Conservation (phyloP, 2,888 invertebrate species). For the Fragum sueziense region DNA sequence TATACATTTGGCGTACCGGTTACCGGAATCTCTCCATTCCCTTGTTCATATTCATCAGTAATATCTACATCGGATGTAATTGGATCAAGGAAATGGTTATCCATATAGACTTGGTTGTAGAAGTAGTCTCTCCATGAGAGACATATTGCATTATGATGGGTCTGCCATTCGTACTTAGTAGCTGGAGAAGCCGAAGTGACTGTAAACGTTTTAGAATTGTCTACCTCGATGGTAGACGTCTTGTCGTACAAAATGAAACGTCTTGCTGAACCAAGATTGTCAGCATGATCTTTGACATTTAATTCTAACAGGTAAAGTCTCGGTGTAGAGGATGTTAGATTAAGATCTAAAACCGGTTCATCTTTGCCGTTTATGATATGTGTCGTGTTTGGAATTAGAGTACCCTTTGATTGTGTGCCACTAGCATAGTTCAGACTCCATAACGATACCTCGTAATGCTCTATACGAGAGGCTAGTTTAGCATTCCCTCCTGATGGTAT, state of each 20-base stretch:
- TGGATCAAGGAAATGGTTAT: slow-evolving; percentile 46
- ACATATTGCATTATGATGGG: slow-evolving; percentile 52
- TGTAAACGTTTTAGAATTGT: slow-evolving; percentile 13
- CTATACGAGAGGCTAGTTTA: slow-evolving; percentile 16
- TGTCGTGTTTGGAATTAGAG: background rate
- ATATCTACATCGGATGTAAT: slow-evolving; percentile 43
- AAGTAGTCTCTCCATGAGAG: slow-evolving; percentile 58
- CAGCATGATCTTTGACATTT: slow-evolving; percentile 55
- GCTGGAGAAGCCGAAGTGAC: slow-evolving; percentile 46
- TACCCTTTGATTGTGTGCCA: background rate
- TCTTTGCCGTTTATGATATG: background rate
- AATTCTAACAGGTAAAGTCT: slow-evolving; percentile 24
- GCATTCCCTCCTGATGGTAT: background rate
- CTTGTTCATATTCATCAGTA: slow-evolving; percentile 56
- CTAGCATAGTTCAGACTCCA: background rate
- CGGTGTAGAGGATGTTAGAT: slow-evolving; percentile 22
- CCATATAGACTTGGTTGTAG: slow-evolving; percentile 43
- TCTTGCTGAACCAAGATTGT: slow-evolving; percentile 51
- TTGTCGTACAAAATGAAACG: slow-evolving; percentile 60
- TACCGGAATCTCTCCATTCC: slow-evolving; percentile 45
- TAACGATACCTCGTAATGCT: background rate
- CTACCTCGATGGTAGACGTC: slow-evolving; percentile 35
- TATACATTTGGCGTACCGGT: slow-evolving; percentile 59
- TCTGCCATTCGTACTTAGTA: slow-evolving; percentile 60
- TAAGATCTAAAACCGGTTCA: background rate